These are phyloP conservation scores for Synchiropus splendidus DNA, from an alignment of 2,113 vertebrate genomes.

Conservation along the genomic window DNA sequence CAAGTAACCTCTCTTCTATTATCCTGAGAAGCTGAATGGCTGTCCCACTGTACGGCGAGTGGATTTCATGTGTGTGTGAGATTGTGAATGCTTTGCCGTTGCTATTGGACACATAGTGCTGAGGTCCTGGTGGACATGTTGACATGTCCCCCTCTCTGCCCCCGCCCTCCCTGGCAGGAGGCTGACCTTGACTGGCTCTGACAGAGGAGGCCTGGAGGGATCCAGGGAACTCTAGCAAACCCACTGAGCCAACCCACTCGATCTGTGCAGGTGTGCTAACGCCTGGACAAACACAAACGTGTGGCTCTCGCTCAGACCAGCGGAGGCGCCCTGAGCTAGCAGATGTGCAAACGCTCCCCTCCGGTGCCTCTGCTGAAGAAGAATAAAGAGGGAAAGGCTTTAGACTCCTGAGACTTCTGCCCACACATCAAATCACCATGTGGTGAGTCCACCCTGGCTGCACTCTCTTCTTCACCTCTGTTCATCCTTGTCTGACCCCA, in stretches of 20 bases:
- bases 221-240: conserved; percentile 52
- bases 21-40: no score
- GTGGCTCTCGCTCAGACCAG: conserved; percentile 27
- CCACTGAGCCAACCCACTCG: conserved; percentile 57
- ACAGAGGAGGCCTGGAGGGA: conserved; percentile 64
- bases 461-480: no score
- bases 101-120: conserved; percentile 60
- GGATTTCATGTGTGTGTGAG: conserved; percentile 8
- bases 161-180: conserved; percentile 36
- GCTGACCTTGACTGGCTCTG: conserved; percentile 67
- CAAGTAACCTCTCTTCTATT: no score
- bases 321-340: conserved; percentile 47
- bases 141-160: conserved; percentile 29
- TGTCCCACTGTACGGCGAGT: no score
- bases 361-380: conserved; percentile 3
- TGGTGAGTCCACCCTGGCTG: no score
- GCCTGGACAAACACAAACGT: conserved; percentile 51
- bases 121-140: conserved; percentile 57
- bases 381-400: no score
- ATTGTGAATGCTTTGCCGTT: conserved; percentile 7
- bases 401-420: no score
- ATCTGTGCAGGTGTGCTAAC: conserved; percentile 48
- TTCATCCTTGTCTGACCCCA: no score
- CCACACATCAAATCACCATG: no score
- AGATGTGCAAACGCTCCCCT: conserved; percentile 47